phyloP scores from a whole-genome alignment of 2,113 vertebrate species.

The Alethe diademata region DNA sequence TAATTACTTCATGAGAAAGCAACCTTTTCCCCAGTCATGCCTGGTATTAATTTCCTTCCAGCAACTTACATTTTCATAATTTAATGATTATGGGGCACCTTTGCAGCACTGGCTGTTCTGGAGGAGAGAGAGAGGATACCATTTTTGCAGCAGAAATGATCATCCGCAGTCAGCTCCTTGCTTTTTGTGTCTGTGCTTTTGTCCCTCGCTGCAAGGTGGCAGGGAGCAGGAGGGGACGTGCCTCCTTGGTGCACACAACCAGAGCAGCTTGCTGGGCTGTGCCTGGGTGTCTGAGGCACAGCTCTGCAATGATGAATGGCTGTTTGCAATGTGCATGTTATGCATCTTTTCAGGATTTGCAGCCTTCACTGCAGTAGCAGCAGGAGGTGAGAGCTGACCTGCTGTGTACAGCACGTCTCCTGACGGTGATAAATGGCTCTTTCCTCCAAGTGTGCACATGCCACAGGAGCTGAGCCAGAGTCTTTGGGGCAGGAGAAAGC shows the following conservation, averaged over 20 bases:
- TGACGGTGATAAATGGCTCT: constrained; percentile 69
- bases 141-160: neutral
- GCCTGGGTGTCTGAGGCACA: neutral
- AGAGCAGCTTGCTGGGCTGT: neutral
- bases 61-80: constrained; percentile 70
- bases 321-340: constrained; percentile 67
- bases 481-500: constrained; percentile 1
- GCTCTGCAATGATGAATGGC: constrained; percentile 67
- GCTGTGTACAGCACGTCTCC: constrained; percentile 63
- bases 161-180: neutral
- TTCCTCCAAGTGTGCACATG: neutral
- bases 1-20: constrained; percentile 75
- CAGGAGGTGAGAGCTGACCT: constrained; percentile 59
- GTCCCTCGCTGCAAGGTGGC: neutral
- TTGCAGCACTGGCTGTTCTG: constrained; percentile 19
- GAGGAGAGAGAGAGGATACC: neutral
- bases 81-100: constrained; percentile 60
- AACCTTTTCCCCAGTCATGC: constrained; percentile 58
- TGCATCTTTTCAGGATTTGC: constrained; percentile 70
- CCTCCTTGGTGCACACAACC: neutral
- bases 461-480: constrained; percentile 29
- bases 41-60: constrained; percentile 72
- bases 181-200: neutral
- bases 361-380: constrained; percentile 60
- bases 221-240: rapidly evolving